Base-by-base conservation (phyloP, 1,140 invertebrate species). In the Dufourea novaeangliae region DNA sequence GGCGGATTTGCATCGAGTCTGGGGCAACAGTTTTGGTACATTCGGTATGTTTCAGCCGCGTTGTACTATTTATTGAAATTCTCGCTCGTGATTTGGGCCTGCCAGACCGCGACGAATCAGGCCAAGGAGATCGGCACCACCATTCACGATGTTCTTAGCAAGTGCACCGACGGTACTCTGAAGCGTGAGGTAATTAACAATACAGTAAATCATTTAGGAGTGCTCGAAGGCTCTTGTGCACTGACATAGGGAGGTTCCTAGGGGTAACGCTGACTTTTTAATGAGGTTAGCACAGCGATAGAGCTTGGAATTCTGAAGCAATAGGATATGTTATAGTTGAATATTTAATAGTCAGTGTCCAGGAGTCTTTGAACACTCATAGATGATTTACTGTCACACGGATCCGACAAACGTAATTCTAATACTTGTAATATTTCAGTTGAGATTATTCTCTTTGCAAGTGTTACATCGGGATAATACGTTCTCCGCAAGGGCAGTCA, bases 141-240 rank as follows among this genome's bases (percentile, higher is more conserved):
- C 20, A 70, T 91, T 44, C 89, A 91, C 37, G 86, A 91, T 10
- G 54, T 89, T 20, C 50, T 90, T 2, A 86, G 88, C 39, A 80
- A 44, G 52, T 88, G 85, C 0, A 78, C 66, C 10, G 88, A 92
- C 64, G 84, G 83, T n/a, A 52, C 85, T 10, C 69, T 90, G 12
- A 90, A 89, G 72, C 85, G 88, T 52, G 90, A 92, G 87, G 91
- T 92, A 86, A 78, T 25, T 50, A 7, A n/a, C n/a, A 7, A n/a
- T 7, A 17, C n/a, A n/a, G n/a, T n/a, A n/a, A n/a, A n/a, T n/a
- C n/a, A n/a, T n/a, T n/a, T n/a, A n/a, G n/a, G n/a, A n/a, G n/a
- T n/a, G n/a, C n/a, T n/a, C n/a, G n/a, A n/a, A n/a, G n/a, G n/a
- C n/a, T n/a, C n/a, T n/a, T n/a, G n/a, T n/a, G n/a, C n/a, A n/a